phyloP scores from a whole-genome alignment of 1,140 invertebrate species.

The Aricia agestis region DNA sequence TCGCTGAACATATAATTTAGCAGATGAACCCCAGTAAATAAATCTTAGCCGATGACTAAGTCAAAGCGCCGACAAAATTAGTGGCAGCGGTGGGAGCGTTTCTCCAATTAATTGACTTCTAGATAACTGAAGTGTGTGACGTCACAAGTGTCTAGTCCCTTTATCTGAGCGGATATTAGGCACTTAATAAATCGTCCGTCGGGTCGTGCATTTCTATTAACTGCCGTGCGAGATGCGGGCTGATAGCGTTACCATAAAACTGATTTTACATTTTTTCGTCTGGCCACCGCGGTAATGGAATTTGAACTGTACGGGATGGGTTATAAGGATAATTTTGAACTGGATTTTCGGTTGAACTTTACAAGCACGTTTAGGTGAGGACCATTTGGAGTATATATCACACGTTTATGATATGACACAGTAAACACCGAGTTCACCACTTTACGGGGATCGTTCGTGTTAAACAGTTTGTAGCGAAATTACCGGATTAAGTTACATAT shows the following conservation, averaged over 20 bases:
- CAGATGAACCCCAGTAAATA: not conserved
- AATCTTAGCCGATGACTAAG: not conserved
- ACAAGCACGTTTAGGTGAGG: not conserved
- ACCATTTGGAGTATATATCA: not conserved
- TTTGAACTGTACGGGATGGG: not conserved
- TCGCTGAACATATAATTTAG: not conserved
- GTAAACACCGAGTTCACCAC: not conserved
- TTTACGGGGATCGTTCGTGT: not conserved
- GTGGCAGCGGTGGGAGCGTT: not conserved
- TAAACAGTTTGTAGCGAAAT: not conserved
- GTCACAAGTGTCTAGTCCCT: conserved; percentile 5
- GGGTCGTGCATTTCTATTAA: conserved; percentile 31
- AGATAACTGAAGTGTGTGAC: not conserved
- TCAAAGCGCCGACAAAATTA: not conserved
- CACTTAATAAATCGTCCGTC: conserved; percentile 36
- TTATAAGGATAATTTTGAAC: not conserved
- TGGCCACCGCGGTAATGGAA: not conserved
- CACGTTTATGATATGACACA: conserved; percentile 1
- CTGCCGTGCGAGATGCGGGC: conserved; percentile 32
- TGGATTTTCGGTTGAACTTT: not conserved
- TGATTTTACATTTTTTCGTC: conserved; percentile 8
- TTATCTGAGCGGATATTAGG: conserved; percentile 31
- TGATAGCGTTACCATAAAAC: conserved; percentile 19
- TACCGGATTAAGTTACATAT: not conserved
- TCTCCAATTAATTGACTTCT: not conserved